Evolutionary conservation across 2,888 invertebrate genomes (phyloP).

Genomic region (Dioctria rufipes): DNA sequence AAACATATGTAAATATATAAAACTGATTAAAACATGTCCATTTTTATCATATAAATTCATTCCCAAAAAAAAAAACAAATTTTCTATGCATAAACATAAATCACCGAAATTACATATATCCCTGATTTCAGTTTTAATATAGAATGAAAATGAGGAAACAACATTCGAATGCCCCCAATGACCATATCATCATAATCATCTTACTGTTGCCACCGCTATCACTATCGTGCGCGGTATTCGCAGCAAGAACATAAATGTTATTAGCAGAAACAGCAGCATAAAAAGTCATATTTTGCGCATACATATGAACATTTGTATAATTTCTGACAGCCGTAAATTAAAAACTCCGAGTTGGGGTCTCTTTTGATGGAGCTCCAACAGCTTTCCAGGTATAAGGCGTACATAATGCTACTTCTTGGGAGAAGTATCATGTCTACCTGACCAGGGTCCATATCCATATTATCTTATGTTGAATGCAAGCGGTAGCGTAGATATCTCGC

Average conservation of each 20-base stretch:
- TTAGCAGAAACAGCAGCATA: constrained; percentile 56
- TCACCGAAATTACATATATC: constrained; percentile 4
- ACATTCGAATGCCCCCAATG: constrained; percentile 26
- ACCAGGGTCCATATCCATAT: not conserved
- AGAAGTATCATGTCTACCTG: constrained; percentile 38
- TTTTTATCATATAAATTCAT: too few relatives aligned
- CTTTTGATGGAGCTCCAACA: constrained; percentile 49
- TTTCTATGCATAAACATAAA: constrained; percentile 39
- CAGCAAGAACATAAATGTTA: constrained; percentile 42
- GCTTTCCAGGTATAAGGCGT: constrained; percentile 42
- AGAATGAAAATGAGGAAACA: constrained; percentile 33
- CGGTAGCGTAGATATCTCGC: constrained; percentile 46
- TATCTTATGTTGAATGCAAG: not conserved
- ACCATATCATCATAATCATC: constrained; percentile 52
- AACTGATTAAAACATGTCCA: too few relatives aligned
- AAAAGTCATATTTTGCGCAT: constrained; percentile 58
- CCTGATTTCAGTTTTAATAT: constrained; percentile 23
- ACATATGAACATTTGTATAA: constrained; percentile 59
- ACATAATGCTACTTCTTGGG: constrained; percentile 36
- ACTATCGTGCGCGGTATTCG: constrained; percentile 3
- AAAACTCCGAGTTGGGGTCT: constrained; percentile 52
- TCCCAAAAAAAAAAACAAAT: not conserved
- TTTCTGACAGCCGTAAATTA: constrained; percentile 59
- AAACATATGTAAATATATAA: too few relatives aligned
- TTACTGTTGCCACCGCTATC: constrained; percentile 23